Conservation (phyloP, 2,113 vertebrate genomes). For the Anolis carolinensis region DNA sequence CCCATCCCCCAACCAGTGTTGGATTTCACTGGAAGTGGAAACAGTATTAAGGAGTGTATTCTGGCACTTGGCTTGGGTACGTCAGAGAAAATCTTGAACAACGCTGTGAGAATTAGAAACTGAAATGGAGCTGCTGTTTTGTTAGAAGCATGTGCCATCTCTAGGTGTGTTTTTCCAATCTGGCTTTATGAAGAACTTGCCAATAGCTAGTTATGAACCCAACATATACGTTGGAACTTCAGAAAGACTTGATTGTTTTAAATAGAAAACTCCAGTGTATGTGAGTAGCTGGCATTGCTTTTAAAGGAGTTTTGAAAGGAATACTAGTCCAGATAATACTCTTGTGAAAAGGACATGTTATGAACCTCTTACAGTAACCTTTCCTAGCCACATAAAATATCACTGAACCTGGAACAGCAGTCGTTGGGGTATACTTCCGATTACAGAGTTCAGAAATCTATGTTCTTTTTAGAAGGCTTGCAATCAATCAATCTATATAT, state of each 20-base stretch:
- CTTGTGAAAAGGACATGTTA: not conserved
- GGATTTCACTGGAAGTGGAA: slow-evolving; percentile 1
- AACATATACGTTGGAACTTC: not conserved
- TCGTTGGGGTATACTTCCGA: not conserved
- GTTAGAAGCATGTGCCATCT: not conserved
- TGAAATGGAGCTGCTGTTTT: not conserved
- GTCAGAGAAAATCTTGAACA: not conserved
- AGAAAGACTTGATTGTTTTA: not conserved
- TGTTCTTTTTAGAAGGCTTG: not conserved
- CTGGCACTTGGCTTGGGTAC: not conserved
- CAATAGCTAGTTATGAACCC: not conserved
- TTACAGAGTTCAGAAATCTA: not conserved
- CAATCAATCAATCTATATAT: no score
- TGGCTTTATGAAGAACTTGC: not conserved
- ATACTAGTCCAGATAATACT: not conserved
- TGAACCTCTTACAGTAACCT: not conserved
- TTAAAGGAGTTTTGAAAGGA: not conserved
- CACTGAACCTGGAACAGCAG: not conserved
- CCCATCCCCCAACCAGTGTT: not conserved
- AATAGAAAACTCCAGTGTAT: not conserved
- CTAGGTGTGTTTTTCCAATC: not conserved
- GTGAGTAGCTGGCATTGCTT: not conserved
- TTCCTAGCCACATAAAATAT: not conserved
- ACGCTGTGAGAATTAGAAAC: not conserved
- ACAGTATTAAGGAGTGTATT: not conserved